Evolutionary conservation across 2,113 vertebrate species (phyloP).

Genomic region (Prolemur simus): DNA sequence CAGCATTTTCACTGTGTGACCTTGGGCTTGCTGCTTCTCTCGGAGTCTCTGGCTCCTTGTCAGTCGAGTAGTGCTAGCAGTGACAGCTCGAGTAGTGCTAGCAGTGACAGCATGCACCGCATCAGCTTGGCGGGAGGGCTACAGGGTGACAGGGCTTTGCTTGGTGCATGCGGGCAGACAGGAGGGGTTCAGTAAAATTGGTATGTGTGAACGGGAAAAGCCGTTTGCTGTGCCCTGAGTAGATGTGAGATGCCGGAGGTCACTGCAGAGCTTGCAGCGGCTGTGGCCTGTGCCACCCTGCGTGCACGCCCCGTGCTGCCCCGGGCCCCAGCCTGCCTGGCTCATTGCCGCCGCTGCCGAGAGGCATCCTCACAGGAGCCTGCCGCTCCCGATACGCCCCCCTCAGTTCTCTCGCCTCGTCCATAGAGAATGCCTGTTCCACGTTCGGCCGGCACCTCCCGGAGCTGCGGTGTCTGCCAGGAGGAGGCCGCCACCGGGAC

Average conservation of each 20-base stretch:
- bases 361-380: neutral
- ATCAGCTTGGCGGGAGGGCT: rapidly evolving
- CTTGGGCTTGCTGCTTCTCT: neutral
- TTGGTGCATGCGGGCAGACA: rapidly evolving
- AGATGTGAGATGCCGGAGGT: rapidly evolving
- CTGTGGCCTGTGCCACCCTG: rapidly evolving
- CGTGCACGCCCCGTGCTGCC: too few species aligned
- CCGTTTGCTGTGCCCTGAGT: rapidly evolving
- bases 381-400: too few species aligned
- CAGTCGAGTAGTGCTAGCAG: rapidly evolving
- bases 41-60: neutral
- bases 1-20: neutral
- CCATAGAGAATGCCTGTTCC: neutral
- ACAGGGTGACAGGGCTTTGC: rapidly evolving
- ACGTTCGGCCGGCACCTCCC: neutral
- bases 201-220: rapidly evolving
- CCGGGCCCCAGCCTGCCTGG: neutral
- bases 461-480: rapidly evolving
- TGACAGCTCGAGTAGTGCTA: neutral
- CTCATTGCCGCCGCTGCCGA: rapidly evolving
- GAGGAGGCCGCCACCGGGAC: neutral
- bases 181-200: neutral
- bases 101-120: neutral
- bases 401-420: neutral
- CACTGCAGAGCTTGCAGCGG: rapidly evolving